phyloP scores from a whole-genome alignment of 2,797 vertebrate genomes.

The Sebastes alutus region DNA sequence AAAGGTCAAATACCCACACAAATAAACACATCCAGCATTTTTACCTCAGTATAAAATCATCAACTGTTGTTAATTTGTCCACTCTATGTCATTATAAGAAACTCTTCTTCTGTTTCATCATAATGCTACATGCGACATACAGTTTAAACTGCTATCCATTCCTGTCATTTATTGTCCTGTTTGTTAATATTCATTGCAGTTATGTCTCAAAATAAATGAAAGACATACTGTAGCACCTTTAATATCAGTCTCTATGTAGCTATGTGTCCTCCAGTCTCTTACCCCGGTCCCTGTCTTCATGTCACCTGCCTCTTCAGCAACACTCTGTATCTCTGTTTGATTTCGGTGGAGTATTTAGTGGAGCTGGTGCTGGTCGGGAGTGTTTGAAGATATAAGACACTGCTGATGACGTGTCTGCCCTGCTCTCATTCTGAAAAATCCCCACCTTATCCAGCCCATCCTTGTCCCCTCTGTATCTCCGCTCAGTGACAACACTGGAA shows the following conservation, averaged over 20 bases:
- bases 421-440: constrained; percentile 42
- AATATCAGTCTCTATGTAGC: not conserved
- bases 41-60: not conserved
- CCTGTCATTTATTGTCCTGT: not conserved
- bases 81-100: not conserved
- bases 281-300: constrained; percentile 39
- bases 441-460: not conserved
- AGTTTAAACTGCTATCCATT: not conserved
- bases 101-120: not conserved
- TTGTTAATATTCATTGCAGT: not conserved
- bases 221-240: not conserved
- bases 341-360: constrained; percentile 25
- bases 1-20: no score
- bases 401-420: constrained; percentile 17
- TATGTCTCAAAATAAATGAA: not conserved
- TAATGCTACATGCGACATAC: not conserved
- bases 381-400: constrained; percentile 29
- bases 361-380: constrained; percentile 5
- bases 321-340: constrained; percentile 9
- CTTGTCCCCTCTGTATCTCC: not conserved
- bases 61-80: not conserved
- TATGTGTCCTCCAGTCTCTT: constrained; percentile 27
- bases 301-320: constrained; percentile 39
- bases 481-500: constrained; percentile 47
- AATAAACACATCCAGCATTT: not conserved